Percentiles rank a stretch among this genome's conserved stretches.
Conservation (phyloP, 2,797 vertebrate species). For the Pangasius djambal region DNA sequence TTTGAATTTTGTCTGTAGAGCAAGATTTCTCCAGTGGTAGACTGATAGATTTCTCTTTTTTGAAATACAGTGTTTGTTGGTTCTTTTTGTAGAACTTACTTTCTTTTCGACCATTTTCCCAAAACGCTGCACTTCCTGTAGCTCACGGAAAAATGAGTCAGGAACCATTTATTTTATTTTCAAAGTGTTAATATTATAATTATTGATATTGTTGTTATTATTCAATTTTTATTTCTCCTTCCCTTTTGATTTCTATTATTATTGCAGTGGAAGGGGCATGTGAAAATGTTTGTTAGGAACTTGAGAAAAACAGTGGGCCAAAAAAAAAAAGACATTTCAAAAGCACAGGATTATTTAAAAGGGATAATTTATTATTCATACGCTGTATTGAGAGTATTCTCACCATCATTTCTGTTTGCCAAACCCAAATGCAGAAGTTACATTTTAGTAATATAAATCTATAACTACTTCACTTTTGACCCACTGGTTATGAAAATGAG, state of each 20-base stretch:
- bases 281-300: slow-evolving; percentile 64
- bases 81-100: slow-evolving; percentile 66
- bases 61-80: slow-evolving; percentile 55
- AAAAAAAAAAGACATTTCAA: neutral
- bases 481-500: slow-evolving; percentile 58
- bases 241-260: slow-evolving; percentile 49
- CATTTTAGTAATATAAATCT: slow-evolving; percentile 1
- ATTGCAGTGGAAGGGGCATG: slow-evolving; percentile 59
- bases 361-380: neutral
- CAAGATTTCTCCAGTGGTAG: slow-evolving; percentile 63
- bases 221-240: slow-evolving; percentile 27
- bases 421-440: neutral
- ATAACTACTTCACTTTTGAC: slow-evolving; percentile 44
- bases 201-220: slow-evolving; percentile 54
- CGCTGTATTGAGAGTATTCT: neutral
- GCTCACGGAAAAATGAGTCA: slow-evolving; percentile 39
- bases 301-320: slow-evolving; percentile 50
- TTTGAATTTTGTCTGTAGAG: slow-evolving; percentile 62
- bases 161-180: slow-evolving; percentile 60
- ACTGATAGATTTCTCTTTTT: slow-evolving; percentile 60
- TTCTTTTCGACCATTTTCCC: slow-evolving; percentile 56
- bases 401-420: neutral
- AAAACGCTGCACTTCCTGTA: slow-evolving; percentile 47
- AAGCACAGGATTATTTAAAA: slow-evolving; percentile 9
- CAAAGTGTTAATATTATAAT: slow-evolving; percentile 58